phyloP scores from a whole-genome alignment of 1,140 invertebrate genomes.

The Marisa cornuarietis region DNA sequence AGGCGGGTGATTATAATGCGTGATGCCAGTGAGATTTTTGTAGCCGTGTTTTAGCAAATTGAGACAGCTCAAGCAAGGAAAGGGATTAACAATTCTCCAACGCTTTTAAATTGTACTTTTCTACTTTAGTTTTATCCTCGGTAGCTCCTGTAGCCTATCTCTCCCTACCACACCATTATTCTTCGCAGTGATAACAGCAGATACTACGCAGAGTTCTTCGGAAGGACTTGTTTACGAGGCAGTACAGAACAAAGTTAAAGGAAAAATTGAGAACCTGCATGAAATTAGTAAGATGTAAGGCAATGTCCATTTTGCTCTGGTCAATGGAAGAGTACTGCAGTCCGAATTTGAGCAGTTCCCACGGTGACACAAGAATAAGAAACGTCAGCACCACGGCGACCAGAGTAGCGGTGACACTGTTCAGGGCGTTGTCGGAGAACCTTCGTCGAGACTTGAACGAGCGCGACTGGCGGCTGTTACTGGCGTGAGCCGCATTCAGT shows the following conservation, averaged over 20 bases:
- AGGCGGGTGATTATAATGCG: too few relatives aligned
- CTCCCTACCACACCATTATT: too few relatives aligned
- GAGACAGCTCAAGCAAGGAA: neutral
- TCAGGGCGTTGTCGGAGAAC: conserved; percentile 50
- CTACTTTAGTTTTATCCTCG: too few relatives aligned
- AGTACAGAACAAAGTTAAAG: conserved; percentile 63
- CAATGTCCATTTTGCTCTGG: conserved; percentile 40
- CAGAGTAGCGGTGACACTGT: conserved; percentile 62
- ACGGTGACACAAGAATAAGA: conserved; percentile 61
- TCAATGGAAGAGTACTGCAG: conserved; percentile 25
- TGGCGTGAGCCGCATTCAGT: too few relatives aligned
- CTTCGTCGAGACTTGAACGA: conserved; percentile 25
- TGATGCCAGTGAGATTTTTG: too few relatives aligned
- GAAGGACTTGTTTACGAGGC: conserved; percentile 63
- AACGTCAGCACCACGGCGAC: conserved; percentile 62
- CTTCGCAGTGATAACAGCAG: conserved; percentile 34
- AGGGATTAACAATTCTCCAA: neutral
- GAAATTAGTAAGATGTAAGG: conserved; percentile 58
- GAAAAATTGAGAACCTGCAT: conserved; percentile 65
- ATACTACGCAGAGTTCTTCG: conserved; percentile 52
- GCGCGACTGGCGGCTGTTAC: neutral
- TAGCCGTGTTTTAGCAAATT: too few relatives aligned
- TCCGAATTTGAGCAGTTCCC: conserved; percentile 60
- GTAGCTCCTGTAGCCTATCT: too few relatives aligned
- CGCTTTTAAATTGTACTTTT: neutral